A percentile compares a stretch with the other conserved stretches of the same genome.
phyloP scores from a whole-genome alignment of 2,888 invertebrate genomes.

The Ctena decussata region DNA sequence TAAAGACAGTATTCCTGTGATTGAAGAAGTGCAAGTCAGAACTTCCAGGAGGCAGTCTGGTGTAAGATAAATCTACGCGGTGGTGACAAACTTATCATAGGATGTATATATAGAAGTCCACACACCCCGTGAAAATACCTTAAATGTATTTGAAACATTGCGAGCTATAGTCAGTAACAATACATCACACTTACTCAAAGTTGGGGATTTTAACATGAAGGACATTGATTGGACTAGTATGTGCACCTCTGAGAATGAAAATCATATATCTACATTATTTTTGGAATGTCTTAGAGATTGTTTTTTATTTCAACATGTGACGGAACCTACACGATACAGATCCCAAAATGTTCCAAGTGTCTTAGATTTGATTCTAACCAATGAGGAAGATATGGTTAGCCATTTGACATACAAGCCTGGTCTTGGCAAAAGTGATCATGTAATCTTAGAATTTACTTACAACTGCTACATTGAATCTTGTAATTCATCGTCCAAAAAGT shows the following conservation, averaged over 20 bases:
- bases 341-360: background rate
- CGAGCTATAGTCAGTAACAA: background rate
- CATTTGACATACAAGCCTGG: background rate
- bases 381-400: slow-evolving; percentile 3
- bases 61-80: background rate
- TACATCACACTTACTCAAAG: background rate
- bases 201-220: background rate
- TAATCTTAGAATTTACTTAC: no score
- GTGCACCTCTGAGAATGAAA: background rate
- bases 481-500: no score
- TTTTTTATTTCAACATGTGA: slow-evolving; percentile 10
- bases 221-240: background rate
- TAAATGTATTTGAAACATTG: background rate
- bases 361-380: slow-evolving; percentile 9
- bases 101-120: slow-evolving; percentile 5
- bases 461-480: no score
- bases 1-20: background rate
- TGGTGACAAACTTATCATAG: background rate
- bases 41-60: background rate
- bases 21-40: background rate
- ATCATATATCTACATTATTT: background rate
- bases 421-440: no score
- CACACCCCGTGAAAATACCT: background rate
- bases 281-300: slow-evolving; percentile 1
- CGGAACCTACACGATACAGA: background rate